These are phyloP conservation scores for Cacoxenus indagator DNA, from an alignment of 2,888 invertebrate genomes.

Conservation along the genomic window DNA sequence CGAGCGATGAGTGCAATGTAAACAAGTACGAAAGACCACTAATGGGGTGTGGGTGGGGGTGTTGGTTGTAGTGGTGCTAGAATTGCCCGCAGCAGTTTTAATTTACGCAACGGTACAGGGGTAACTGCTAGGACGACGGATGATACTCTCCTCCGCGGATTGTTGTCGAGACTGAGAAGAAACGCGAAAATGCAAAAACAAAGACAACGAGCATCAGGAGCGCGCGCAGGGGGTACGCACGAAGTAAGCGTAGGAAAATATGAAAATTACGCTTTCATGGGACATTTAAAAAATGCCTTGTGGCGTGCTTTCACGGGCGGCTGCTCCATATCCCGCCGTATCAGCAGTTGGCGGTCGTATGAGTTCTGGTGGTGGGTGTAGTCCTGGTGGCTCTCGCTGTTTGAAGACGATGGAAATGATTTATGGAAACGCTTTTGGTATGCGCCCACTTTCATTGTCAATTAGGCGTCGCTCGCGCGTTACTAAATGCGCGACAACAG, in stretches of 20 bases:
- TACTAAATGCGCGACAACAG: too few species aligned
- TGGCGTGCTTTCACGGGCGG: constrained; percentile 36
- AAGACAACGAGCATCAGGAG: too few species aligned
- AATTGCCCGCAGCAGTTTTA: constrained; percentile 57
- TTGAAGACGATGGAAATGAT: constrained; percentile 64
- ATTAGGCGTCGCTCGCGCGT: constrained; percentile 42
- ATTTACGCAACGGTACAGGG: constrained; percentile 48
- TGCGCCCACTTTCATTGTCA: constrained; percentile 44
- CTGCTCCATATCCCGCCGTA: not conserved
- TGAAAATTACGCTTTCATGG: constrained; percentile 20
- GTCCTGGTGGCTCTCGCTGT: not conserved
- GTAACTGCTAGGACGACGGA: not conserved
- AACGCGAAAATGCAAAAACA: too few species aligned
- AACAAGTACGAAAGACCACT: not conserved
- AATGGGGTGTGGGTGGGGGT: not conserved
- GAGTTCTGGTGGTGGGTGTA: not conserved
- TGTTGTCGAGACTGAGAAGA: too few species aligned
- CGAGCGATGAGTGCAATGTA: constrained; percentile 6
- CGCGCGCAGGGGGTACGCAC: not conserved
- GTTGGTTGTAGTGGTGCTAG: not conserved
- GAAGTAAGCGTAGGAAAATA: not conserved
- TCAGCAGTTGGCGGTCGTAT: not conserved
- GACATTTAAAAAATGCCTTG: constrained; percentile 60
- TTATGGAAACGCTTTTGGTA: constrained; percentile 67
- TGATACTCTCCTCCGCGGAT: too few species aligned